These are phyloP conservation scores for Scaeva pyrastri DNA, from an alignment of 2,888 invertebrate genomes.

Conservation along the genomic window DNA sequence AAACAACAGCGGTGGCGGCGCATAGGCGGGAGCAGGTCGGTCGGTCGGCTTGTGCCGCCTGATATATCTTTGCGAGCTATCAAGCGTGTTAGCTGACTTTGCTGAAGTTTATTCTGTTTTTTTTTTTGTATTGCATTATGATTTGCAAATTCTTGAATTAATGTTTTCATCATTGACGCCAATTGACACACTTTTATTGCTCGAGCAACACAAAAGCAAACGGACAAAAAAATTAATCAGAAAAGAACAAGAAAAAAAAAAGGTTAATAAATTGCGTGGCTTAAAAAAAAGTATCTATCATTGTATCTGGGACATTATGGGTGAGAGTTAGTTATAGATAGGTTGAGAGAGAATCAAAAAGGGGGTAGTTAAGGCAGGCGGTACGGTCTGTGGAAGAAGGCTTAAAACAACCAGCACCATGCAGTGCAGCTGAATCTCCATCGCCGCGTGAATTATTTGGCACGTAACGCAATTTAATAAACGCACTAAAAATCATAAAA, in stretches of 20 bases:
- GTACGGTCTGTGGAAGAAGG: neutral
- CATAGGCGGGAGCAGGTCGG: constrained; percentile 10
- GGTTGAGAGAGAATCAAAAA: neutral
- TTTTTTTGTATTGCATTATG: constrained; percentile 41
- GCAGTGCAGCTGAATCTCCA: constrained; percentile 51
- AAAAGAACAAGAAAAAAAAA: constrained; percentile 15
- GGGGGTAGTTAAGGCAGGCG: neutral
- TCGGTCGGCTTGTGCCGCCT: constrained; percentile 4
- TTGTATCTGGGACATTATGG: constrained; percentile 39
- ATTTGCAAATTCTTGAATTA: constrained; percentile 69
- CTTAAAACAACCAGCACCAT: constrained; percentile 4
- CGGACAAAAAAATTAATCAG: constrained; percentile 31
- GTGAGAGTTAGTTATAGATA: neutral
- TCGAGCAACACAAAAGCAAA: constrained; percentile 56
- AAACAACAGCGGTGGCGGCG: constrained; percentile 22
- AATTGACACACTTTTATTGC: constrained; percentile 75
- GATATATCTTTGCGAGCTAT: constrained; percentile 4
- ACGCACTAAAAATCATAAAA: constrained; percentile 24
- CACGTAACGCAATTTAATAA: constrained; percentile 48
- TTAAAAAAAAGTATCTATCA: constrained; percentile 26
- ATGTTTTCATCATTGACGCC: constrained; percentile 76
- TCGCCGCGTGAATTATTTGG: constrained; percentile 27
- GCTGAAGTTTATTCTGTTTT: constrained; percentile 16
- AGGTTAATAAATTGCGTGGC: constrained; percentile 32
- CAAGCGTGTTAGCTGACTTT: constrained; percentile 14